phyloP scores from a whole-genome alignment of 2,113 vertebrate species.

The Thinocorus orbignyianus region DNA sequence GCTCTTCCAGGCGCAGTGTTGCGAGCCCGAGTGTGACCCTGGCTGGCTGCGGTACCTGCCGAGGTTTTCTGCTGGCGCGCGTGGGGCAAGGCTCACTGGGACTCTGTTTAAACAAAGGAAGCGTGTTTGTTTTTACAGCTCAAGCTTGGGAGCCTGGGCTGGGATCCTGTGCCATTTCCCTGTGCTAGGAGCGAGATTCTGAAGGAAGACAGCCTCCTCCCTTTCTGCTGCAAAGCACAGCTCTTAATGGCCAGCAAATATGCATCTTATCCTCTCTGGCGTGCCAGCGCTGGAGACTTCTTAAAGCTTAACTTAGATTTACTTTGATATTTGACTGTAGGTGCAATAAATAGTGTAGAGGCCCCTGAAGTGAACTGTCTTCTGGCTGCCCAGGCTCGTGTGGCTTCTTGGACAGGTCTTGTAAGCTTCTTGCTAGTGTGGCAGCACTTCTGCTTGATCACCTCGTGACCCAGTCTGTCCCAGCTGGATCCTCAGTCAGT shows the following conservation, averaged over 20 bases:
- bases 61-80: background rate
- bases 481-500: background rate
- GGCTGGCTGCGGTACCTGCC: conserved; percentile 1
- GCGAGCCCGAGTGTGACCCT: background rate
- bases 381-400: background rate
- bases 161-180: conserved; percentile 42
- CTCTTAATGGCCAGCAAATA: background rate
- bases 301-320: background rate
- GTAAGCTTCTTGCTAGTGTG: background rate
- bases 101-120: conserved; percentile 54
- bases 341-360: background rate
- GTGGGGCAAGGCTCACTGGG: background rate
- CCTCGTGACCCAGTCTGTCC: background rate
- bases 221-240: background rate
- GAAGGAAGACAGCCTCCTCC: background rate
- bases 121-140: conserved; percentile 57
- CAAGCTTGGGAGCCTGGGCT: conserved; percentile 25
- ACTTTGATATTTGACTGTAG: background rate
- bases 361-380: background rate
- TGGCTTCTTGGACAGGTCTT: background rate
- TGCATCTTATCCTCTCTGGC: background rate
- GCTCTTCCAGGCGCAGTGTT: background rate
- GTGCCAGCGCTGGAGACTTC: background rate
- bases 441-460: background rate
- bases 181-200: background rate